A percentile compares a stretch with the other conserved stretches of the same genome.
phyloP scores from a whole-genome alignment of 2,113 vertebrate species.

The Hoplias malabaricus region DNA sequence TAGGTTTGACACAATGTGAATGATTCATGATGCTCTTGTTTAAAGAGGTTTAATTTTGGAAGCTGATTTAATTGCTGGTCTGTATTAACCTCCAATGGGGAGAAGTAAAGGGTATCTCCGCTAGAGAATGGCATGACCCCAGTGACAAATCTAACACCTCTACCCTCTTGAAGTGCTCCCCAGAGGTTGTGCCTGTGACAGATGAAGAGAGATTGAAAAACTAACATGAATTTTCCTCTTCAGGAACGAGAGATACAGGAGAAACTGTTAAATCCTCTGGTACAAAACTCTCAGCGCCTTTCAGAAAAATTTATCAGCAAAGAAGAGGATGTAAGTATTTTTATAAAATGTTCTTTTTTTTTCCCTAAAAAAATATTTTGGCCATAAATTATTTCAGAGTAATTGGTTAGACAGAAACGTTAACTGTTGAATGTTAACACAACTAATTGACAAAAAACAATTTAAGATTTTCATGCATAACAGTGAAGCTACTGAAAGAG shows the following conservation, averaged over 20 bases:
- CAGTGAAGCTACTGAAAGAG: too few species aligned
- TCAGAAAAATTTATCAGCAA: conserved; percentile 69
- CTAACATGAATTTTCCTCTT: conserved; percentile 2
- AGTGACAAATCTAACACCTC: conserved; percentile 41
- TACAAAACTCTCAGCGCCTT: conserved; percentile 77
- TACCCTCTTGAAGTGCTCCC: conserved; percentile 16
- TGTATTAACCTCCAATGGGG: background rate
- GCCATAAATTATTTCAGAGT: too few species aligned
- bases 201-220: background rate
- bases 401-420: too few species aligned
- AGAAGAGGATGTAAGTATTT: conserved; percentile 76
- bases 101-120: conserved; percentile 22
- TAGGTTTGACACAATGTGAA: too few species aligned
- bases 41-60: background rate
- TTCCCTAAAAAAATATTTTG: too few species aligned
- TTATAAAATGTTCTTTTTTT: too few species aligned
- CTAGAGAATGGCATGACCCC: conserved; percentile 1
- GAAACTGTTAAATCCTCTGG: conserved; percentile 78
- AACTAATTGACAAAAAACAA: too few species aligned
- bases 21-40: background rate
- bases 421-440: too few species aligned
- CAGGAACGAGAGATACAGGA: conserved; percentile 85
- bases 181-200: background rate
- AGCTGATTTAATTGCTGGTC: conserved; percentile 5
- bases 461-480: too few species aligned